phyloP scores from a whole-genome alignment of 2,113 vertebrate genomes.

The Macrotus californicus region DNA sequence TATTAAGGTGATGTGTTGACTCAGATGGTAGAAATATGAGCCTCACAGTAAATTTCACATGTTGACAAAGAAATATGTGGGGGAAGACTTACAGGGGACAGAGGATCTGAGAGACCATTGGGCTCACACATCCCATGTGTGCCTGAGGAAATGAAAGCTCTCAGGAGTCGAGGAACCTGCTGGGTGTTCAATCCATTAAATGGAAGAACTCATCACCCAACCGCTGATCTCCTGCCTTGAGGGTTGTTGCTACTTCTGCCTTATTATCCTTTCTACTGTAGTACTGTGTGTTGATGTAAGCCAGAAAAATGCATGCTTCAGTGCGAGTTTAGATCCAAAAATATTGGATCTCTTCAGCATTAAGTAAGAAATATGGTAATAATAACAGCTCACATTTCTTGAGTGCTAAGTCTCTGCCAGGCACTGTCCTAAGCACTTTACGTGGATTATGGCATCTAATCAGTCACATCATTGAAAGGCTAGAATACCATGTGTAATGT shows the following conservation, averaged over 20 bases:
- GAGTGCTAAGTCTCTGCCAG: not conserved
- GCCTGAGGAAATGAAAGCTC: not conserved
- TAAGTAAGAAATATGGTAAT: not conserved
- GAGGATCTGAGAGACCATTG: not conserved
- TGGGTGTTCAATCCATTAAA: not conserved
- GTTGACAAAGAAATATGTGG: not conserved
- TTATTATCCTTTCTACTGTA: not conserved
- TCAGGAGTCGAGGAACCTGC: not conserved
- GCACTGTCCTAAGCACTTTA: not conserved
- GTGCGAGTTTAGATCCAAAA: not conserved
- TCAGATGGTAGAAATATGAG: not conserved
- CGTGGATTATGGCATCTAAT: not conserved
- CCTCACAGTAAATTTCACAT: not conserved
- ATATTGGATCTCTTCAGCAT: not conserved
- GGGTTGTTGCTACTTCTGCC: not conserved
- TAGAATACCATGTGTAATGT: not conserved
- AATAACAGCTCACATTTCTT: not conserved
- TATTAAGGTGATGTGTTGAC: not conserved
- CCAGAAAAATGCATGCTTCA: not conserved
- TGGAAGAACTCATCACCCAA: not conserved
- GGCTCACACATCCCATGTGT: not conserved
- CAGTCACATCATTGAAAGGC: not conserved
- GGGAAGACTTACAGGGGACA: not conserved
- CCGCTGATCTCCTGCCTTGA: not conserved
- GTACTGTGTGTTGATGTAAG: not conserved